phyloP scores from a whole-genome alignment of 2,797 vertebrate species.

The Chromis chromis region DNA sequence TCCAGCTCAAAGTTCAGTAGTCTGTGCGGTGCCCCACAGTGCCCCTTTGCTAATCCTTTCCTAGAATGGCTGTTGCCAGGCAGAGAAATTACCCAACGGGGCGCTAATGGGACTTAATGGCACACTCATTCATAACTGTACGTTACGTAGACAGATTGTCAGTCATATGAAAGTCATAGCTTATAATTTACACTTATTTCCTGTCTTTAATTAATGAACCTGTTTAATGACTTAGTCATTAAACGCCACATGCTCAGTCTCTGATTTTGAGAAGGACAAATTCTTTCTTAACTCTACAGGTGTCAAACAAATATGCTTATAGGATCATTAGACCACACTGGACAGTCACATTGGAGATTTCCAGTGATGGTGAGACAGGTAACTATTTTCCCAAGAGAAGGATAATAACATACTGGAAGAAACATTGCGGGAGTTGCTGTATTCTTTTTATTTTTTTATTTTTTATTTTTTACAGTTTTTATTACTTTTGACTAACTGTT shows the following conservation, averaged over 20 bases:
- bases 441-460: too few species aligned
- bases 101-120: constrained; percentile 44
- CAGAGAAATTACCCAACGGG: constrained; percentile 69
- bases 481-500: background rate
- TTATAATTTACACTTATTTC: background rate
- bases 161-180: constrained; percentile 6
- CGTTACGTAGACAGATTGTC: constrained; percentile 4
- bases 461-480: too few species aligned
- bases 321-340: background rate
- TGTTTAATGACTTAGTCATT: background rate
- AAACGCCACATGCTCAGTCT: background rate
- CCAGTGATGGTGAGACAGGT: background rate
- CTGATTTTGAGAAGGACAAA: constrained; percentile 8
- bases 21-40: constrained; percentile 45
- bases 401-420: background rate
- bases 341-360: background rate
- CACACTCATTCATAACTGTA: constrained; percentile 42
- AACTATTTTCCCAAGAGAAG: constrained; percentile 11
- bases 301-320: background rate
- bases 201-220: background rate
- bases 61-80: constrained; percentile 80
- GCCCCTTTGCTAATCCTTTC: constrained; percentile 70
- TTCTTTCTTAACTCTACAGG: background rate
- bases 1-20: constrained; percentile 76
- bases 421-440: background rate